Evolutionary conservation across 2,113 vertebrate genomes (phyloP).

Genomic region (Atherinomorus stipes): DNA sequence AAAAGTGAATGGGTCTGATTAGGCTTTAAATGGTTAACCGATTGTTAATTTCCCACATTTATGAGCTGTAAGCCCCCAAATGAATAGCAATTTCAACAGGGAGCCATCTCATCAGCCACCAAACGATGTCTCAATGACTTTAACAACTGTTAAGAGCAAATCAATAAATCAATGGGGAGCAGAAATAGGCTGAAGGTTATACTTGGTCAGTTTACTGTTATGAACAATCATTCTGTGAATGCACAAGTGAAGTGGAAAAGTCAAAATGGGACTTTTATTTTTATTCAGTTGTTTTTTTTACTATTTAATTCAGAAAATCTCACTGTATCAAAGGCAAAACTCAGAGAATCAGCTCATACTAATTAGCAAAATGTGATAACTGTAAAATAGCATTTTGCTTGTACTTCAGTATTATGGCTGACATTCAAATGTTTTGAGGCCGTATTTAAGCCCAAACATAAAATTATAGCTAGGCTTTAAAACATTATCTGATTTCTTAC

Average conservation of each 20-base stretch:
- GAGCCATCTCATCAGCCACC: conserved; percentile 39
- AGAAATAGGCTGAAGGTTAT: conserved; percentile 33
- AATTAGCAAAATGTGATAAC: too few species aligned
- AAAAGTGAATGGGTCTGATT: conserved; percentile 15
- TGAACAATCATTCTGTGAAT: conserved; percentile 3
- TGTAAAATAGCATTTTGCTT: background rate
- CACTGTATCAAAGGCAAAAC: too few species aligned
- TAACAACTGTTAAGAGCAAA: conserved; percentile 50
- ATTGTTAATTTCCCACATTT: conserved; percentile 20
- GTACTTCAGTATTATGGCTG: background rate
- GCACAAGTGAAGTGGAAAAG: background rate
- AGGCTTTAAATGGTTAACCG: conserved; percentile 34
- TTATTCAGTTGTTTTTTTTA: too few species aligned
- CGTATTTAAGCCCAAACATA: too few species aligned
- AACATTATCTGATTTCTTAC: too few species aligned
- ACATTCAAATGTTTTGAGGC: background rate
- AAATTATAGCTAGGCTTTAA: too few species aligned
- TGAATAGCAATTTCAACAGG: conserved; percentile 35
- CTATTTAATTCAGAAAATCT: too few species aligned
- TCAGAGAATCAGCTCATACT: too few species aligned
- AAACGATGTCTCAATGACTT: conserved; percentile 55
- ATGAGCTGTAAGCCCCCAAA: conserved; percentile 25
- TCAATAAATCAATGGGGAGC: conserved; percentile 62
- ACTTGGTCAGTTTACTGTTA: conserved; percentile 49
- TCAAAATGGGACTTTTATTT: background rate